phyloP scores from a whole-genome alignment of 2,888 invertebrate genomes.

The Trichogramma dendrolimi region DNA sequence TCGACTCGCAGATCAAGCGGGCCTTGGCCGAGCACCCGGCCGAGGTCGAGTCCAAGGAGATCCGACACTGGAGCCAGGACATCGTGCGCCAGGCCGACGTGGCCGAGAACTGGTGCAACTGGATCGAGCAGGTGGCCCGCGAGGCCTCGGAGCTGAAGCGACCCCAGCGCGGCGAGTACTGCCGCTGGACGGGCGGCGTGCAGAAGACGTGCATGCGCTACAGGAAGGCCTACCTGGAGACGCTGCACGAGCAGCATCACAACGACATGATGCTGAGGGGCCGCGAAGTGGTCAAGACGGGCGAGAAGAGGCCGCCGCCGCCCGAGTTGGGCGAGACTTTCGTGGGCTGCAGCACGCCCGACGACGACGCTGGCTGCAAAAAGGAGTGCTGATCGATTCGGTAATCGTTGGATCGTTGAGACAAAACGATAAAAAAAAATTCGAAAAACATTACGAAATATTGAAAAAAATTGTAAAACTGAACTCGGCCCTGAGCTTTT shows the following conservation, averaged over 20 bases:
- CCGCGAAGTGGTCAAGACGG: constrained; percentile 37
- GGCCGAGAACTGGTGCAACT: constrained; percentile 38
- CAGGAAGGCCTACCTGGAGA: constrained; percentile 37
- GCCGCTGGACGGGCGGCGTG: constrained; percentile 36
- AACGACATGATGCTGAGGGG: constrained; percentile 36
- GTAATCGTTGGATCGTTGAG: too few relatives aligned
- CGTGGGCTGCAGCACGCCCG: too few relatives aligned
- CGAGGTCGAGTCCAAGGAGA: constrained; percentile 37
- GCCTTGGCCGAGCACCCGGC: constrained; percentile 35
- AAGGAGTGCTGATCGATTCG: too few relatives aligned
- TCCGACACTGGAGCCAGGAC: constrained; percentile 40
- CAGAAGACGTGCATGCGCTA: constrained; percentile 37
- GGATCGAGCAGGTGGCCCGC: constrained; percentile 36
- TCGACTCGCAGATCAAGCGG: constrained; percentile 33
- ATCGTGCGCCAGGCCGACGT: constrained; percentile 31
- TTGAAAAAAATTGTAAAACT: too few relatives aligned
- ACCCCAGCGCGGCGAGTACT: constrained; percentile 34
- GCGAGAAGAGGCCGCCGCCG: constrained; percentile 12
- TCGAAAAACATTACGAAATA: too few relatives aligned
- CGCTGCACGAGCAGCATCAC: constrained; percentile 36
- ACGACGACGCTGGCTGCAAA: too few relatives aligned
- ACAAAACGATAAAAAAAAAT: too few relatives aligned
- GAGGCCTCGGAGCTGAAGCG: constrained; percentile 33
- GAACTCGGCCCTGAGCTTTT: too few relatives aligned
- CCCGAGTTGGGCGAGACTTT: background rate